Evolutionary conservation across 2,797 vertebrate species (phyloP).

Genomic region (Cephalopachus bancanus): DNA sequence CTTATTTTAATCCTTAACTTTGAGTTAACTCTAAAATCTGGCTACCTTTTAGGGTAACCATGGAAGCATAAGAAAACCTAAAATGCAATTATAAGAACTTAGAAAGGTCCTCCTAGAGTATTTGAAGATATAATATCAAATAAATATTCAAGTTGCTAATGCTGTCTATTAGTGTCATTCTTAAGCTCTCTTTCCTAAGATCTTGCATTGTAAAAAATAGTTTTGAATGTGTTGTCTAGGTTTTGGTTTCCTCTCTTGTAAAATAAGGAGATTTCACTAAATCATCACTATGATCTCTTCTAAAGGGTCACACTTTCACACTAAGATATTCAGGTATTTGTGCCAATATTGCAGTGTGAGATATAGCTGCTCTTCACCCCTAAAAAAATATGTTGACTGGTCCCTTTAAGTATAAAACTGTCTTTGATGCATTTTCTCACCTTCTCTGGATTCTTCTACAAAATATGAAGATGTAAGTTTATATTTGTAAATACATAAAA

Average conservation of each 20-base stretch:
- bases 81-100: not conserved
- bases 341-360: not conserved
- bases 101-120: not conserved
- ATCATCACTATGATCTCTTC: not conserved
- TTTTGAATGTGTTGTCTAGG: not conserved
- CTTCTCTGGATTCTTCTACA: not conserved
- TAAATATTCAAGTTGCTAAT: not conserved
- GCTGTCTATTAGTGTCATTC: not conserved
- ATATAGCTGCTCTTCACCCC: not conserved
- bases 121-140: not conserved
- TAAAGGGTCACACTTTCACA: not conserved
- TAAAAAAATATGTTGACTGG: not conserved
- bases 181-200: not conserved
- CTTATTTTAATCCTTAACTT: not conserved
- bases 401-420: not conserved
- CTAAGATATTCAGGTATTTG: not conserved
- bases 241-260: not conserved
- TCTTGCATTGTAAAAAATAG: not conserved
- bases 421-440: not conserved
- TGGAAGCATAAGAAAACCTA: not conserved
- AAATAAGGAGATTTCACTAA: not conserved
- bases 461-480: constrained; percentile 10
- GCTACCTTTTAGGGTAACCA: not conserved
- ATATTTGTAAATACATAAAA: constrained; percentile 8
- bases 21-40: not conserved